Evolutionary conservation across 2,113 vertebrate species (phyloP).

Genomic region (Cavia aperea): DNA sequence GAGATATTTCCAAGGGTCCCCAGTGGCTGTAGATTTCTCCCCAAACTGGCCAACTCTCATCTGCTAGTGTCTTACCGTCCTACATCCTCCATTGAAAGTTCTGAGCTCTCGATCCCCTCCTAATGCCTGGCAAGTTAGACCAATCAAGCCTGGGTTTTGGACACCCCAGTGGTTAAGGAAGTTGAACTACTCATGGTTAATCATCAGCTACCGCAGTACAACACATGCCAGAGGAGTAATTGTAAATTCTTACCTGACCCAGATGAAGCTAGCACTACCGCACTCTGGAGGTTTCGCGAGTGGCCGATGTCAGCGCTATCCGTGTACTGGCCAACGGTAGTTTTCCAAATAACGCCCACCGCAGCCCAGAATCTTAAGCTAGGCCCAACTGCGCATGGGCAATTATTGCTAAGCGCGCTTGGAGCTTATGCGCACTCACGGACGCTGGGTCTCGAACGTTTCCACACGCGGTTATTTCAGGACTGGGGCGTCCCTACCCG

Average conservation of each 20-base stretch:
- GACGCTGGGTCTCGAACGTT: fast-evolving
- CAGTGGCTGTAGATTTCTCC: background rate
- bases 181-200: background rate
- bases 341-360: fast-evolving
- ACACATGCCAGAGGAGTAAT: background rate
- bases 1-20: background rate
- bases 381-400: background rate
- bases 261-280: background rate
- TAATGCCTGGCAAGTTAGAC: background rate
- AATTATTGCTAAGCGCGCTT: background rate
- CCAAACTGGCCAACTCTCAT: background rate
- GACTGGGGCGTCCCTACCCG: fast-evolving
- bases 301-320: fast-evolving
- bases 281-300: background rate
- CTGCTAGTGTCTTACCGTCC: background rate
- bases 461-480: background rate
- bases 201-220: background rate
- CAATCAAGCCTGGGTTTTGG: background rate
- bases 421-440: fast-evolving
- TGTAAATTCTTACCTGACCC: background rate
- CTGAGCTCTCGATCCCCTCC: background rate
- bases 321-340: fast-evolving
- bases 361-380: fast-evolving
- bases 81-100: background rate
- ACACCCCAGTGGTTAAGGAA: background rate